These are phyloP conservation scores for Haliclystus octoradiatus DNA, from an alignment of 30 jellyfish, hydroid and myxozoan species.

Conservation along the genomic window DNA sequence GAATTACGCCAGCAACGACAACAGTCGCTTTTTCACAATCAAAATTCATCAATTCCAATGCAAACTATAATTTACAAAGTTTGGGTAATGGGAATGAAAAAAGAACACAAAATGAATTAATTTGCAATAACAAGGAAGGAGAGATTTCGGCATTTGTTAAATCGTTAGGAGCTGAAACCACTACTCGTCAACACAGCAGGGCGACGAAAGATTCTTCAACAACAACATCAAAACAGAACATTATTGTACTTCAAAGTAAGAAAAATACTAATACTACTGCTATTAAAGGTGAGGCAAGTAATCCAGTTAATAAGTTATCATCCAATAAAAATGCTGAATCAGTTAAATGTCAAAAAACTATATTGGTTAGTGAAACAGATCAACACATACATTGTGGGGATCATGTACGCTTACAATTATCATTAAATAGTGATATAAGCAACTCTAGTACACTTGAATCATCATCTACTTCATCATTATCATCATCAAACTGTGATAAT, in stretches of 20 bases:
- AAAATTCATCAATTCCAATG: no score
- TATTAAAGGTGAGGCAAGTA: neutral
- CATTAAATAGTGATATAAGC: no score
- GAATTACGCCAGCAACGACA: neutral
- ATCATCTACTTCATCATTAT: no score
- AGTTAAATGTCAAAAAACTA: neutral
- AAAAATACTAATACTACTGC: neutral
- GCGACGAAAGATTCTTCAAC: neutral
- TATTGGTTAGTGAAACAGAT: neutral
- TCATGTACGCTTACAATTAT: neutral
- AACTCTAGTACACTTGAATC: no score
- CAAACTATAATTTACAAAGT: no score
- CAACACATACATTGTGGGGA: neutral
- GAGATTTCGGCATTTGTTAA: no score
- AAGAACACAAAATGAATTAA: no score
- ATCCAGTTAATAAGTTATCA: neutral
- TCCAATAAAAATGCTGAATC: neutral
- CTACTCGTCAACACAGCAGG: neutral
- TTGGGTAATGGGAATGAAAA: no score
- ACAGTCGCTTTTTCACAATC: no score
- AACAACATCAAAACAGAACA: neutral
- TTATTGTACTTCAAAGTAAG: neutral
- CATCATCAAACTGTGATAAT: no score
- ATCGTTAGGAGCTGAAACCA: no score
- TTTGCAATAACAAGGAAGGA: no score